phyloP scores from a whole-genome alignment of 2,797 vertebrate species.

The Danio kyathit region DNA sequence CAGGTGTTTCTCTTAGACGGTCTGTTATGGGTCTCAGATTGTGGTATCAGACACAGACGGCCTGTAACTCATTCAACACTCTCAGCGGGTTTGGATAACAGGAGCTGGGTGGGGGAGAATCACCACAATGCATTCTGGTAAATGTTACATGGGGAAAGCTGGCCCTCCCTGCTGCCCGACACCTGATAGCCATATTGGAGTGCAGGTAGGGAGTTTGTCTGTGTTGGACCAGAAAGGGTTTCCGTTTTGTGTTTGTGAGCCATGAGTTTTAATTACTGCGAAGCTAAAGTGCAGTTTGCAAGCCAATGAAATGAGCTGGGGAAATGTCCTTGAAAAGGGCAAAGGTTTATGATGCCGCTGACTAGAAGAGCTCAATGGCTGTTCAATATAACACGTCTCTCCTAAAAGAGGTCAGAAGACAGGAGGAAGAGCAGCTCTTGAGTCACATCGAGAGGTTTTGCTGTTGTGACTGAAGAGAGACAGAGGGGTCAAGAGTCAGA shows the following conservation, averaged over 20 bases:
- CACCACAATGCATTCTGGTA: conserved; percentile 34
- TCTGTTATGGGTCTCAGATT: conserved; percentile 36
- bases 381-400: neutral
- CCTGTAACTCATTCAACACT: conserved; percentile 22
- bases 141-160: conserved; percentile 40
- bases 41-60: conserved; percentile 10
- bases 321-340: conserved; percentile 12
- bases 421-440: neutral
- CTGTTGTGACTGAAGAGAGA: conserved; percentile 9
- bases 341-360: conserved; percentile 37
- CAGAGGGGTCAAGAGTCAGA: conserved; percentile 30
- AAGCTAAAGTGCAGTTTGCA: conserved; percentile 32
- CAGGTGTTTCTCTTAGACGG: conserved; percentile 30
- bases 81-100: conserved; percentile 33
- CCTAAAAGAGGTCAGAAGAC: conserved; percentile 19
- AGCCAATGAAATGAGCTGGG: neutral
- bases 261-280: conserved; percentile 44
- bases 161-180: conserved; percentile 28
- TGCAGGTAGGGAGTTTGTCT: conserved; percentile 29
- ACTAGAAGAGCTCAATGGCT: neutral
- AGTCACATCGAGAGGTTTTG: neutral
- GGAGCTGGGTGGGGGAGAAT: conserved; percentile 21
- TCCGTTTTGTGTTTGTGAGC: conserved; percentile 21
- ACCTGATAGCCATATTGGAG: conserved; percentile 47
- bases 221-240: conserved; percentile 26